These are phyloP conservation scores for Archocentrus centrarchus DNA, from an alignment of 2,113 vertebrate species.

Conservation along the genomic window DNA sequence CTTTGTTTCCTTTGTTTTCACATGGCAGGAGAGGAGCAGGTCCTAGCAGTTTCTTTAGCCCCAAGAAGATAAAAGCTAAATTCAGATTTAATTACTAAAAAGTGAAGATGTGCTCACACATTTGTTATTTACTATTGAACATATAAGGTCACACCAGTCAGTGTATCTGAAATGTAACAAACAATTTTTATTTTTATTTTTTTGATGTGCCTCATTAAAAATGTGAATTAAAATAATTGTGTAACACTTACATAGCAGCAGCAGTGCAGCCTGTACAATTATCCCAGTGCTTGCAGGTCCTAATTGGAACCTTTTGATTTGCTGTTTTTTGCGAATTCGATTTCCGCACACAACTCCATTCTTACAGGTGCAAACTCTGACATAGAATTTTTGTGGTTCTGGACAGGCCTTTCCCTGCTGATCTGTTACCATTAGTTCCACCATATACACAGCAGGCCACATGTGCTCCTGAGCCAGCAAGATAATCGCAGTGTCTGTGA, in stretches of 20 bases:
- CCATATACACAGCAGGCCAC: conserved; percentile 66
- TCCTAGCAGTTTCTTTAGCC: too few relatives aligned
- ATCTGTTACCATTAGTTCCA: conserved; percentile 70
- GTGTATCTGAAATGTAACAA: too few relatives aligned
- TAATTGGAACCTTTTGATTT: conserved; percentile 46
- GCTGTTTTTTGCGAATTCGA: accelerated
- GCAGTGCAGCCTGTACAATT: conserved; percentile 83
- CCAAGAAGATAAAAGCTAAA: neutral
- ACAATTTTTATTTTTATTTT: too few relatives aligned
- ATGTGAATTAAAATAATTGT: neutral
- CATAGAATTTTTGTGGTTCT: conserved; percentile 65
- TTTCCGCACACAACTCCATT: conserved; percentile 39
- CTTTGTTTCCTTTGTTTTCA: too few relatives aligned
- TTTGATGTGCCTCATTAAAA: too few relatives aligned
- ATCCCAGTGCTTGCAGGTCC: conserved; percentile 84
- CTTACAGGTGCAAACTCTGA: conserved; percentile 77
- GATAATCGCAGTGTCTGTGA: conserved; percentile 73
- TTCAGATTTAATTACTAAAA: too few relatives aligned
- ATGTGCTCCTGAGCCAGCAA: conserved; percentile 40
- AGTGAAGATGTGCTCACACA: too few relatives aligned
- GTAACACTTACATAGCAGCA: conserved; percentile 84
- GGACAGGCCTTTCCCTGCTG: conserved; percentile 68
- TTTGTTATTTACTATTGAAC: too few relatives aligned
- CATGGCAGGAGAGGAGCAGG: too few relatives aligned
- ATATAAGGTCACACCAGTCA: too few relatives aligned